Conservation (phyloP, 2,113 vertebrate genomes). For the Tupaia tana region DNA sequence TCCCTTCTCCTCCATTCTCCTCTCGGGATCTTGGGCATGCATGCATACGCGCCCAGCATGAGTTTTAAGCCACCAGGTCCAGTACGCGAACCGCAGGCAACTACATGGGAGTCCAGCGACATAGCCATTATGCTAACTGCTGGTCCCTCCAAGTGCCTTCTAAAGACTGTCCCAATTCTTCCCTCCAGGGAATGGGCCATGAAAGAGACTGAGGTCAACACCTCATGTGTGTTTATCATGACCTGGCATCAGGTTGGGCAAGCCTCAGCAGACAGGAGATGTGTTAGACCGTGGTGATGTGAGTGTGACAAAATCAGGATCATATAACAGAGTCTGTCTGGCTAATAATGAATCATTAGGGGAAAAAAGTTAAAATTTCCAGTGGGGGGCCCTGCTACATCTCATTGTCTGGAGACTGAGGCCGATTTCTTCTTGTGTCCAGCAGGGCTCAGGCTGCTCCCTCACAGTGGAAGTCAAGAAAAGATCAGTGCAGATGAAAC, state of each 20-base stretch:
- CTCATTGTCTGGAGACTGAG: no score
- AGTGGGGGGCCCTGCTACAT: background rate
- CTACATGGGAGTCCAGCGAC: no score
- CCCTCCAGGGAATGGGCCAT: background rate
- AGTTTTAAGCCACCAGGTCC: no score
- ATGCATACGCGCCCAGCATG: no score
- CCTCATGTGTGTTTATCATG: background rate
- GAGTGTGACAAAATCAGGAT: background rate
- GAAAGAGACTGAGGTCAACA: background rate
- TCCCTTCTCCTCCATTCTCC: no score
- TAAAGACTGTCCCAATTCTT: background rate
- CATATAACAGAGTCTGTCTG: background rate
- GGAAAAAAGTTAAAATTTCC: no score
- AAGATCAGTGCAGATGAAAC: background rate
- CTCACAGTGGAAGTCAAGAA: no score
- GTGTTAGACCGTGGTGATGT: background rate
- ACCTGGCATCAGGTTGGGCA: accelerated
- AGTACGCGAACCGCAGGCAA: no score
- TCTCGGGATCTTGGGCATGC: no score
- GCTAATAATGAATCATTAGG: background rate
- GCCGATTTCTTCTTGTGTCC: no score
- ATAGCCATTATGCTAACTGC: no score
- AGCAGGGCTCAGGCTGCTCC: background rate
- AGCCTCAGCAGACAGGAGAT: background rate
- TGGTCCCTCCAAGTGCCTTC: background rate